These are phyloP conservation scores for Aphaenogaster ashmeadi DNA, from an alignment of 1,140 invertebrate species.

Conservation along the genomic window DNA sequence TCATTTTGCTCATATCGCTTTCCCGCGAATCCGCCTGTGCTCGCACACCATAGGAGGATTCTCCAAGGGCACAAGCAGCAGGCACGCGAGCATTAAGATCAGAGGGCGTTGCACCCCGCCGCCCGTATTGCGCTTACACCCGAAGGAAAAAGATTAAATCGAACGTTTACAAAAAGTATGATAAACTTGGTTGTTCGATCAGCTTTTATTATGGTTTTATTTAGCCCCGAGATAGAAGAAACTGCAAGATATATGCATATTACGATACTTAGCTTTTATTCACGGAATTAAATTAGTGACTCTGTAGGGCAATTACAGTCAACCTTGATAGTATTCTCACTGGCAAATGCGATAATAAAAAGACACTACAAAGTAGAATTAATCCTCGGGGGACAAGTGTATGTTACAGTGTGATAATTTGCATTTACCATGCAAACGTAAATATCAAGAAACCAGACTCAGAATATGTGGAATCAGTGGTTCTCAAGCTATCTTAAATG, in stretches of 20 bases:
- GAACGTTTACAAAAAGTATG: neutral
- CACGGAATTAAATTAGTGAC: slow-evolving; percentile 21
- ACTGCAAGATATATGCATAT: neutral
- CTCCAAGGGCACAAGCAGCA: slow-evolving; percentile 67
- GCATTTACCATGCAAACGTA: neutral
- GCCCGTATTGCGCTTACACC: neutral
- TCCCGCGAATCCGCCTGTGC: slow-evolving; percentile 42
- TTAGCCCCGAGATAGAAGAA: slow-evolving; percentile 5
- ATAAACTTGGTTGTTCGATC: neutral
- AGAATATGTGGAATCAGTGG: neutral
- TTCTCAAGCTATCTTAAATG: neutral
- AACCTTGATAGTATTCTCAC: slow-evolving; percentile 20
- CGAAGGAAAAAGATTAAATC: slow-evolving; percentile 41
- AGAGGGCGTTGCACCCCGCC: slow-evolving; percentile 66
- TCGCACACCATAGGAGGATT: slow-evolving; percentile 9
- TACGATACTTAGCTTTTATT: slow-evolving; percentile 37
- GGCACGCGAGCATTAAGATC: slow-evolving; percentile 50
- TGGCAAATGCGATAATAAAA: neutral
- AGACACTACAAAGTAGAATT: neutral
- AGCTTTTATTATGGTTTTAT: slow-evolving; percentile 20
- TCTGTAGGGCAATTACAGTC: slow-evolving; percentile 17
- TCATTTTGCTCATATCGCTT: slow-evolving; percentile 7
- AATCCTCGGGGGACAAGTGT: neutral
- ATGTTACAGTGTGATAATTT: neutral
- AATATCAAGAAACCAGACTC: slow-evolving; percentile 1